phyloP scores from a whole-genome alignment of 2,797 vertebrate genomes.

The Aselliscus stoliczkanus region DNA sequence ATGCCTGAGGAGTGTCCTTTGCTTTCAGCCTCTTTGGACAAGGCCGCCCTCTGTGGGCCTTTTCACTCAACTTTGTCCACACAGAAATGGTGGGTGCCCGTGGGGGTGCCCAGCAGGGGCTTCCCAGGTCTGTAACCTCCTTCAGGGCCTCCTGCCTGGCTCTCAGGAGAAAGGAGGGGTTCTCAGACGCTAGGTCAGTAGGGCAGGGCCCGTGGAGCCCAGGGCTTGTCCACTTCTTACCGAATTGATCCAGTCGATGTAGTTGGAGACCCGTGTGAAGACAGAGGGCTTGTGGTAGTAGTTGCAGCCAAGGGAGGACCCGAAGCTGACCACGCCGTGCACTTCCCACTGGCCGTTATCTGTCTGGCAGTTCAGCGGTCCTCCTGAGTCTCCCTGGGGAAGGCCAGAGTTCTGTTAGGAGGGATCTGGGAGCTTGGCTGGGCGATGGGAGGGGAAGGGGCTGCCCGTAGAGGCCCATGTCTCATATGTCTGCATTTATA shows the following conservation, averaged over 20 bases:
- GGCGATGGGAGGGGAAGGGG: too few relatives aligned
- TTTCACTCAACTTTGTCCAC: neutral
- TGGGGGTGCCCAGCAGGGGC: too few relatives aligned
- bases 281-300: constrained; percentile 74
- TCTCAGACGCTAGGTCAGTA: neutral
- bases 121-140: neutral
- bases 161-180: neutral
- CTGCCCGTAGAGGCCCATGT: neutral
- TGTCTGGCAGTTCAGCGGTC: constrained; percentile 74
- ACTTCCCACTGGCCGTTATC: constrained; percentile 74
- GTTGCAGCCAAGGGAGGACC: constrained; percentile 73
- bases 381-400: constrained; percentile 77
- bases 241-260: constrained; percentile 71
- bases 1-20: neutral
- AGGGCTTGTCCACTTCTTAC: constrained; percentile 54
- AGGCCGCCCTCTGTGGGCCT: neutral
- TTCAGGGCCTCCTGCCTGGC: neutral
- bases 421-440: neutral
- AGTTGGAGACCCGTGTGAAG: constrained; percentile 77
- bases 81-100: neutral
- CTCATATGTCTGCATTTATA: neutral
- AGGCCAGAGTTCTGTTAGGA: neutral
- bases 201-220: fast-evolving
- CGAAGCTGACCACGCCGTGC: constrained; percentile 74
- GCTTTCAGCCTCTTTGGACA: neutral